A percentile compares a stretch with the other conserved stretches of the same genome.
These are phyloP conservation scores for Chelon auratus DNA, from an alignment of 2,797 vertebrate genomes.

Conservation along the genomic window DNA sequence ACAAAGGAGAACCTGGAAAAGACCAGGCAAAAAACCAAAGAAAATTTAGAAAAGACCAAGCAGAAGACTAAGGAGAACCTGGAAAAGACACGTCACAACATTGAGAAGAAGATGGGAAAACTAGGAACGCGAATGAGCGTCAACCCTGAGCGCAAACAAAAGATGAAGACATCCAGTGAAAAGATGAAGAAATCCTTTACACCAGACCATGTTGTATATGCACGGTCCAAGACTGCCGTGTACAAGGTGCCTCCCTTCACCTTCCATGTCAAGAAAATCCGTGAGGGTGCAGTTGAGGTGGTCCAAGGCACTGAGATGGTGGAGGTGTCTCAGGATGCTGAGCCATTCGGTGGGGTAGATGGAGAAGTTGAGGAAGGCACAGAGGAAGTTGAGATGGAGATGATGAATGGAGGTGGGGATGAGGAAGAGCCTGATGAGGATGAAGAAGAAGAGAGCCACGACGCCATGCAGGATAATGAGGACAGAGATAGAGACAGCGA, in stretches of 20 bases:
- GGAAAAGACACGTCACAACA: conserved; percentile 96
- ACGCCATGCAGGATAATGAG: conserved; percentile 88
- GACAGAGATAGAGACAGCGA: conserved; percentile 90
- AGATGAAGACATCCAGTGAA: conserved; percentile 93
- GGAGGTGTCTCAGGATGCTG: conserved; percentile 90
- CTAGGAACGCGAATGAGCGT: conserved; percentile 93
- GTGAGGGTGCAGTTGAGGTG: conserved; percentile 93
- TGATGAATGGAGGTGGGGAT: conserved; percentile 82
- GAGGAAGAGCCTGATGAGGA: conserved; percentile 78
- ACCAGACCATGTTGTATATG: conserved; percentile 94
- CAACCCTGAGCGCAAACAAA: conserved; percentile 92
- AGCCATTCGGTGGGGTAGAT: conserved; percentile 80
- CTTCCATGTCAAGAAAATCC: conserved; percentile 97
- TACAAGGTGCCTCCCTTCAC: conserved; percentile 99
- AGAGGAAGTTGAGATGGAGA: conserved; percentile 84
- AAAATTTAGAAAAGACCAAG: conserved; percentile 83
- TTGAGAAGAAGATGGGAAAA: conserved; percentile 99
- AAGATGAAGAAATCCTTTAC: conserved; percentile 97
- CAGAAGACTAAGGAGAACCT: conserved; percentile 86
- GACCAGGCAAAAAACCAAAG: conserved; percentile 85
- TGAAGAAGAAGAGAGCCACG: conserved; percentile 84
- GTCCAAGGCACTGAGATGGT: conserved; percentile 97
- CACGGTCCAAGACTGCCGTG: conserved; percentile 92
- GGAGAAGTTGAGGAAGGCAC: conserved; percentile 73
- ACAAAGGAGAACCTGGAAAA: conserved; percentile 95